Percentiles rank a stretch among this genome's conserved stretches.
phyloP scores from a whole-genome alignment of 1,140 invertebrate genomes.

The Hormaphis cornu region DNA sequence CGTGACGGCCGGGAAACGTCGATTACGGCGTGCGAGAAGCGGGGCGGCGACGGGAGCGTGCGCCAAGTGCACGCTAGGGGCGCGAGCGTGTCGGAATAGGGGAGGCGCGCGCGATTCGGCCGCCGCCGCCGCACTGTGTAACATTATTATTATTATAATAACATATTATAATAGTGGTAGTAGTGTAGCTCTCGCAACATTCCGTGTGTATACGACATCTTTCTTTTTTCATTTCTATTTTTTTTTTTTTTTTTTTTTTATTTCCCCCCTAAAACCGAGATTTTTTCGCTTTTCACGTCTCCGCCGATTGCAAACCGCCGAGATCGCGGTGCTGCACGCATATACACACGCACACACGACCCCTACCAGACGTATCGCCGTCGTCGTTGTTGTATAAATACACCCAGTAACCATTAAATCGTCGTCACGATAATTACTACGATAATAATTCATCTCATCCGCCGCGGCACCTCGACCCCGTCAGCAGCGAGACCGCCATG shows the following conservation, averaged over 20 bases:
- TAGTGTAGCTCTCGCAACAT: conserved; percentile 32
- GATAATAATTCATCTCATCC: conserved; percentile 7
- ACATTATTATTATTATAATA: no score
- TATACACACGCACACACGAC: not conserved
- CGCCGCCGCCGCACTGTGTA: conserved; percentile 23
- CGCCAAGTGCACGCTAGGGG: conserved; percentile 26
- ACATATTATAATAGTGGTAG: conserved; percentile 31
- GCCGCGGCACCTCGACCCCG: conserved; percentile 24
- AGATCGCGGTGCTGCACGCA: no score
- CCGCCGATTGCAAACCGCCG: no score
- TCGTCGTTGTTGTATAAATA: conserved; percentile 3
- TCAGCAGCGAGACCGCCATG: conserved; percentile 25
- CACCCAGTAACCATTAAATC: no score
- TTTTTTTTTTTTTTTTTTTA: no score
- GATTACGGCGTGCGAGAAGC: no score
- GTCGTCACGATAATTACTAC: not conserved
- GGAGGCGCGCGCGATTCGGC: conserved; percentile 24
- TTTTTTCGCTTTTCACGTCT: conserved; percentile 21
- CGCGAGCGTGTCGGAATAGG: conserved; percentile 21
- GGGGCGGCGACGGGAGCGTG: no score
- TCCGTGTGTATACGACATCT: conserved; percentile 18
- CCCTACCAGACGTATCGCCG: not conserved
- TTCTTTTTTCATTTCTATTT: conserved; percentile 24
- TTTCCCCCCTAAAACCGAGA: no score
- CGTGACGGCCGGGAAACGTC: no score